These are phyloP conservation scores for Hypomesus transpacificus DNA, from an alignment of 2,113 vertebrate genomes.

Conservation along the genomic window DNA sequence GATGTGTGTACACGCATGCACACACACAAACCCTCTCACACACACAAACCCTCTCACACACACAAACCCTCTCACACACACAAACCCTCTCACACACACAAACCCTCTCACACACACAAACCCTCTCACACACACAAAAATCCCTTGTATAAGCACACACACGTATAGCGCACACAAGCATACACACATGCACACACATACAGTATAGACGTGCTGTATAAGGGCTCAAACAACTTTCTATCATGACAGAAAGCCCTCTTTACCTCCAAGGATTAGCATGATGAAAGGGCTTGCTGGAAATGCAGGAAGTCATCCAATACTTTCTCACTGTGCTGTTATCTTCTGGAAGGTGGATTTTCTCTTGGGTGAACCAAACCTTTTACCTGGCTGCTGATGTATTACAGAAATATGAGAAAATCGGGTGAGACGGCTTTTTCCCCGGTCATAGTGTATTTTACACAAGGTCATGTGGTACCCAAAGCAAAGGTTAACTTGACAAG, in stretches of 20 bases:
- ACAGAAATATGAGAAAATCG: not conserved
- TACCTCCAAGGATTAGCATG: not conserved
- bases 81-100: not conserved
- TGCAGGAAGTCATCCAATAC: not conserved
- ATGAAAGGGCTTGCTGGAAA: not conserved
- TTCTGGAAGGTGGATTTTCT: not conserved
- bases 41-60: not conserved
- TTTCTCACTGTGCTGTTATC: not conserved
- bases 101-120: no score
- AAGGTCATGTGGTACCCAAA: not conserved
- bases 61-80: not conserved
- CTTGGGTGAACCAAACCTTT: not conserved
- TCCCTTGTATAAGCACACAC: not conserved
- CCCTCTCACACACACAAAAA: not conserved
- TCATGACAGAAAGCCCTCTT: not conserved
- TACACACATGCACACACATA: not conserved
- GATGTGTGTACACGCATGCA: constrained; percentile 21
- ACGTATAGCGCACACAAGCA: not conserved
- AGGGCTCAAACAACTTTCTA: not conserved
- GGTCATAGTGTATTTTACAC: not conserved
- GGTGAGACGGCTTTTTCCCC: not conserved
- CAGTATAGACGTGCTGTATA: not conserved
- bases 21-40: not conserved
- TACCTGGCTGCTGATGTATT: not conserved
- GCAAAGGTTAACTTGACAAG: no score